Evolutionary conservation across 2,797 vertebrate species (phyloP).

Genomic region (Poecilia gillii): DNA sequence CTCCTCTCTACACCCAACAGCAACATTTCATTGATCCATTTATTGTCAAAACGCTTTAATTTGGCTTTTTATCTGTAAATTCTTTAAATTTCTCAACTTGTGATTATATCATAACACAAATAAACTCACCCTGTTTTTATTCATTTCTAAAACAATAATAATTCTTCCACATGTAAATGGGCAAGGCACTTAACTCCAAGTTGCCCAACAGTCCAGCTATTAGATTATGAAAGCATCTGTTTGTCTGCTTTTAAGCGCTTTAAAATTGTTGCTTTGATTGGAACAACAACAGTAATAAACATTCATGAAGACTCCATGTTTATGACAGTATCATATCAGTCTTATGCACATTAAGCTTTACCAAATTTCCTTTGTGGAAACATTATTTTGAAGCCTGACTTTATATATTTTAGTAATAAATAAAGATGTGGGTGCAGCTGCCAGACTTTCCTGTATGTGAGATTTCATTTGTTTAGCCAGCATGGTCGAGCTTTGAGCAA

Average conservation of each 20-base stretch:
- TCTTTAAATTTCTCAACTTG: neutral
- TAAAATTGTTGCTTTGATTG: neutral
- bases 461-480: constrained; percentile 67
- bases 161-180: neutral
- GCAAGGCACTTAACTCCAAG: neutral
- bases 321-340: no score
- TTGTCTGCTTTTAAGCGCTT: neutral
- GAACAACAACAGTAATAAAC: neutral
- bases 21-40: neutral
- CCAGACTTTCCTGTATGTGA: constrained; percentile 45
- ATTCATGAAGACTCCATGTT: no score
- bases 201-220: neutral
- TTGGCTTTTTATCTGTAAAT: neutral
- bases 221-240: neutral
- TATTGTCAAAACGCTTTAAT: neutral
- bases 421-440: neutral
- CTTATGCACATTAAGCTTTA: no score
- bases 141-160: neutral
- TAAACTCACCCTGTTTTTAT: neutral
- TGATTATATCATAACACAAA: neutral
- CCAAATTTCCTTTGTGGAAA: neutral
- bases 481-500: constrained; percentile 46
- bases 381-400: neutral
- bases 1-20: neutral
- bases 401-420: neutral